phyloP scores from a whole-genome alignment of 1,140 invertebrate genomes.

The Magallana gigas region DNA sequence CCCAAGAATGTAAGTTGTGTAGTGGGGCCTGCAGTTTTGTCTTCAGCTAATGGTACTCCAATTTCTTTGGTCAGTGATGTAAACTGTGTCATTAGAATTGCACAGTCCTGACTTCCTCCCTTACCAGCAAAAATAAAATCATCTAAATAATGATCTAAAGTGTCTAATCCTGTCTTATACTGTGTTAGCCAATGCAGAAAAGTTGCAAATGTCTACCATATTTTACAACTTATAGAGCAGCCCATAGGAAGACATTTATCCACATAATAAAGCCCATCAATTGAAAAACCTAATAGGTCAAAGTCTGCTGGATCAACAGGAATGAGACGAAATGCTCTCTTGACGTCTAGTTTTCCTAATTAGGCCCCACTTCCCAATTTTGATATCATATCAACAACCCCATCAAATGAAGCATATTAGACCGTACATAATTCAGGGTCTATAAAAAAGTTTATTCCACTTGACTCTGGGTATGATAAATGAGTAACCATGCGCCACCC shows the following conservation, averaged over 20 bases:
- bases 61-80: neutral
- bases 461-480: slow-evolving; percentile 20
- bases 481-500: slow-evolving; percentile 40
- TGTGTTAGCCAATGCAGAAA: slow-evolving; percentile 24
- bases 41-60: slow-evolving; percentile 38
- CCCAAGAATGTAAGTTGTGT: slow-evolving; percentile 42
- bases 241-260: slow-evolving; percentile 52
- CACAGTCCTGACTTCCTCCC: neutral
- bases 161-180: neutral
- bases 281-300: slow-evolving; percentile 45
- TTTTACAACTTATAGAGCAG: slow-evolving; percentile 42
- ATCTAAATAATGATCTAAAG: slow-evolving; percentile 22
- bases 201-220: slow-evolving; percentile 48
- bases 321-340: slow-evolving; percentile 44
- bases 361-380: neutral
- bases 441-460: slow-evolving; percentile 3
- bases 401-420: neutral
- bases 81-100: neutral
- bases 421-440: slow-evolving; percentile 30
- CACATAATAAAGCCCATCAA: slow-evolving; percentile 46
- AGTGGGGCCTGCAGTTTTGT: slow-evolving; percentile 43
- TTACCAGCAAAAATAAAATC: neutral
- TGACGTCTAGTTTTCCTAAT: slow-evolving; percentile 46
- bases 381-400: neutral
- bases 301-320: slow-evolving; percentile 41